Conservation (phyloP, 2,113 vertebrate species). For the Corythornis vintsioides region DNA sequence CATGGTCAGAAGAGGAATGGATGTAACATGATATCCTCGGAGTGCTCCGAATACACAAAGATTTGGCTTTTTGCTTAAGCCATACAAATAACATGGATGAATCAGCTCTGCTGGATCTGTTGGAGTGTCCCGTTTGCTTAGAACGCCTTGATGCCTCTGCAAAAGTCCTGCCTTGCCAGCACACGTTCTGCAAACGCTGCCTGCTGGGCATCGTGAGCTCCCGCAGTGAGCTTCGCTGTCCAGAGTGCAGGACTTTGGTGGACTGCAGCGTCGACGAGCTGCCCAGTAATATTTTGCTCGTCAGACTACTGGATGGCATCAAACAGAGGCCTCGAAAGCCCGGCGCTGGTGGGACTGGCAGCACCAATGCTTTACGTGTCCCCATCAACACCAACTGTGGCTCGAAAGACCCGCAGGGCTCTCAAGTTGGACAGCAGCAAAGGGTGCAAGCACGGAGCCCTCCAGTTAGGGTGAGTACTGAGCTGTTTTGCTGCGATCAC, state of each 20-base stretch:
- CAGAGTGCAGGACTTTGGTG: slow-evolving; percentile 94
- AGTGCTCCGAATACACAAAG: slow-evolving; percentile 40
- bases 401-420: slow-evolving; percentile 81
- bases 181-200: slow-evolving; percentile 96
- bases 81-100: slow-evolving; percentile 88
- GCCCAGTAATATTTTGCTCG: slow-evolving; percentile 96
- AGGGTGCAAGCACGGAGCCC: slow-evolving; percentile 90
- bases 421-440: slow-evolving; percentile 83
- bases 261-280: slow-evolving; percentile 93
- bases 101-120: slow-evolving; percentile 92
- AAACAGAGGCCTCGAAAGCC: slow-evolving; percentile 92
- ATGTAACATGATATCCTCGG: slow-evolving; percentile 87
- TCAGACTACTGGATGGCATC: slow-evolving; percentile 96
- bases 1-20: slow-evolving; percentile 85
- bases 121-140: slow-evolving; percentile 97
- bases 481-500: background rate
- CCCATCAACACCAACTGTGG: slow-evolving; percentile 70
- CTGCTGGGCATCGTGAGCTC: slow-evolving; percentile 94
- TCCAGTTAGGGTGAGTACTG: slow-evolving; percentile 89
- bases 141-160: slow-evolving; percentile 95
- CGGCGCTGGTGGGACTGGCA: slow-evolving; percentile 60
- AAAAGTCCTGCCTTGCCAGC: slow-evolving; percentile 97
- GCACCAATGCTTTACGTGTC: slow-evolving; percentile 73
- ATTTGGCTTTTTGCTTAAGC: slow-evolving; percentile 35
- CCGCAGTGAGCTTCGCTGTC: slow-evolving; percentile 93